Evolutionary conservation across 2,888 invertebrate species (phyloP), one percentile per base, ranked within the genome.

Genomic region (Hyposoter didymator): DNA sequence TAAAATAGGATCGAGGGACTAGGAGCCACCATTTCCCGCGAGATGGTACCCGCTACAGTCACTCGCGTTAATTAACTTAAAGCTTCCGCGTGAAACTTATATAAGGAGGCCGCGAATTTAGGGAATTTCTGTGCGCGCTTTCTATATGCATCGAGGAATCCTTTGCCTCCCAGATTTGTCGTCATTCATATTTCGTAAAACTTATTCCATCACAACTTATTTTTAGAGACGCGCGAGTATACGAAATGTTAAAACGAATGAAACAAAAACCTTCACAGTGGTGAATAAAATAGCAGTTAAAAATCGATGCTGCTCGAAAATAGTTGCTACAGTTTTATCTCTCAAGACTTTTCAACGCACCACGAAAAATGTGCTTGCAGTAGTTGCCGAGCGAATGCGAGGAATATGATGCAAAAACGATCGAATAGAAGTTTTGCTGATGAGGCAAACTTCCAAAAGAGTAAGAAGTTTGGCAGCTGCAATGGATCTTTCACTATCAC

Each of bases 41-140:
- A 70, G 82, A 45, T 39, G 39, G 39, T 39, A 39, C 39, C 39
- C 39, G 39, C 39, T 39, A 39, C 5, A 39, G 39, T 39, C 39
- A 39, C 10, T 39, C 39, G 66, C 80, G 67, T 80, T 85, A 85
- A 85, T 83, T 85, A 83, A 83, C 83, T 85, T 73, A 80, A 73
- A 66, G 28, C 64, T 80, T 73, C 64, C 80, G 35, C 80, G 62
- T 69, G 73, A 45, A 47, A 80, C 76, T 49, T 39, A 39, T 39
- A 39, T 0, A 62, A 14, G 47, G 22, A 67, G 52, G 4, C 74
- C 73, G 7, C 45, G 32, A 74, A 64, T 69, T 76, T 49, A 17
- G 47, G 47, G 22, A 74, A 78, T 64, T 64, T 55, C 39, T 52
- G 62, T 47, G 28, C 35, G 28, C 35, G 45, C 22, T 35, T 70